Evolutionary conservation across 2,113 vertebrate genomes (phyloP), one percentile per base, ranked within the genome.

Genomic region (Limnothrissa miodon): DNA sequence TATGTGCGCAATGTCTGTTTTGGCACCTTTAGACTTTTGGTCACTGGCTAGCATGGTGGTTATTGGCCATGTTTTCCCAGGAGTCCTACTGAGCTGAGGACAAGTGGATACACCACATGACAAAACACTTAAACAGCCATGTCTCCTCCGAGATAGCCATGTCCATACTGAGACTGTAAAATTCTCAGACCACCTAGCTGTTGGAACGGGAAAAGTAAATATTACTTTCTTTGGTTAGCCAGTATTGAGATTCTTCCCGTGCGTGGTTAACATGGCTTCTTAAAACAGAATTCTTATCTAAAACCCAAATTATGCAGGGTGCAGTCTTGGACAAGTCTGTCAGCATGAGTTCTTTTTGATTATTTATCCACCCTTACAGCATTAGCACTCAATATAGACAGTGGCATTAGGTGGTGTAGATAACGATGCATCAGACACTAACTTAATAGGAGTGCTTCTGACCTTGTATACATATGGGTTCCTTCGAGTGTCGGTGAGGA

Each of bases 391-490:
- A 21, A 53, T 23, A 1, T 4, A 19, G 19, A 19, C 51, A 0
- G 2, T 51, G 48, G 6, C 21, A 56, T 56, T 19, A 48, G 15
- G 10, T 7, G 46, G 21, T 7, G 51, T 21, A 56, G 21, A 21
- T 21, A 56, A 1, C 23, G 51, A 56, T 56, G 21, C 51, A 56
- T 4, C 21, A 56, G 51, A 6, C 19, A 56, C 23, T 56, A 6
- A 56, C 51, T 23, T 21, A 29, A 66, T 13, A 66, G 8, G 59
- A 66, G 10, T 17, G 48, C 78, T 81, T 83, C 92, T 91, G 88
- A 97, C 98, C 97, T 99, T 99, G 91, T 99, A 99, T 84, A 99
- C 98, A 89, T 97, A 99, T 0, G 98, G 98, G 88, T 99, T 99
- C 89, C 95, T 97, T 88, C 98, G 93, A 36, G 98, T 98, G 89